These are phyloP conservation scores for Cephus pulcher DNA, from an alignment of 2,888 invertebrate genomes.

Conservation along the genomic window DNA sequence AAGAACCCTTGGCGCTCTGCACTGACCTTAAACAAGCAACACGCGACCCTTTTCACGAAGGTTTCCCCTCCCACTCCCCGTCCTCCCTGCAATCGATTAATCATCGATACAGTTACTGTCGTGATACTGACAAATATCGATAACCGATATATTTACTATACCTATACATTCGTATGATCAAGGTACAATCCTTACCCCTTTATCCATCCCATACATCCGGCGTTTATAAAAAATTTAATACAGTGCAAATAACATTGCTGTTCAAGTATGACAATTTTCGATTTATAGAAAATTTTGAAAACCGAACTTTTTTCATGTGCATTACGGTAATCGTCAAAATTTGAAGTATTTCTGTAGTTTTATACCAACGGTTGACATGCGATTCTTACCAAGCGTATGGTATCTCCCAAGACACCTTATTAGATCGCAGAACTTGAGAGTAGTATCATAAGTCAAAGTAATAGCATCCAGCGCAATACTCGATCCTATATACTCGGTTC, in stretches of 20 bases:
- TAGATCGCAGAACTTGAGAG: neutral
- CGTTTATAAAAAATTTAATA: neutral
- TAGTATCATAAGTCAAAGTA: neutral
- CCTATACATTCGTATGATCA: neutral
- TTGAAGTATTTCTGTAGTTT: neutral
- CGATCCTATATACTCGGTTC: neutral
- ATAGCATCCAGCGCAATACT: neutral
- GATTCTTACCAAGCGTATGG: neutral
- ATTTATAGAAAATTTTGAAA: neutral
- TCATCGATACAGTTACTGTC: neutral
- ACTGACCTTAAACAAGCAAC: neutral
- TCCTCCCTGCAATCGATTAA: neutral
- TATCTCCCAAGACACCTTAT: neutral
- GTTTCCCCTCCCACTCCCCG: neutral
- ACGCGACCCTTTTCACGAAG: neutral
- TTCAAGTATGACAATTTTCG: neutral
- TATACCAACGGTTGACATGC: neutral
- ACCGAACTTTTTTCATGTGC: neutral
- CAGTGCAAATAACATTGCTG: neutral
- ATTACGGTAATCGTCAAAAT: neutral
- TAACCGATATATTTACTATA: neutral
- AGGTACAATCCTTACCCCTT: neutral
- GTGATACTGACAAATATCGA: neutral
- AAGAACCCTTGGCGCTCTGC: neutral
- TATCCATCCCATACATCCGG: neutral